Base-by-base conservation (phyloP, 2,888 invertebrate genomes). In the Acleris sparsana region DNA sequence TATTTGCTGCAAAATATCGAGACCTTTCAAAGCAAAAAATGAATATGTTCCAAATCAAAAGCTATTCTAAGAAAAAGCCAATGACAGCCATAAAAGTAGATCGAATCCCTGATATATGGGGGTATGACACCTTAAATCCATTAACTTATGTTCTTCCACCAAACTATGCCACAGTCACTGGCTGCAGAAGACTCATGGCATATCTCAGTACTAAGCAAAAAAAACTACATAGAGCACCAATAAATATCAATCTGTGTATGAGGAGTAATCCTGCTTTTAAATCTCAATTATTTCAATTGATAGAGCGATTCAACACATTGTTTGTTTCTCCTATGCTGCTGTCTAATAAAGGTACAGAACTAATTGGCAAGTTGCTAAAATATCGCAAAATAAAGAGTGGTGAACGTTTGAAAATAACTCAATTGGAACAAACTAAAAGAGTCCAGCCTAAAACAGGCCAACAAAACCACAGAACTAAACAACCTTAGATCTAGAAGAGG, bases 271-370 rank as follows among this genome's bases (percentile, higher is more conserved):
- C 22, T 5, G 7, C 76, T 18, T 74, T 88, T 11, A 79, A 77
- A 53, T 72, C 82, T 1, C 79, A 84, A 46, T 61, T 84, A 57
- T 69, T 73, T 39, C 39, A 70, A 7, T 74, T 87, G 39, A 73
- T 84, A 70, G 85, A 86, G 62, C 75, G 89, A 11, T 85, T 87
- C 66, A 80, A 84, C 69, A 58, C 70, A 43, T 71, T 89, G 52
- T 89, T 89, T 62, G 67, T 86, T 43, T 88, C 87, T 87, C 87
- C 89, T 16, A 75, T 88, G 80, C 68, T 88, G 43, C 75, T 89
- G n/a, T 86, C 89, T 0, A 86, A 85, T 72, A 79, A 77, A 67
- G 69, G 67, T 11, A 75, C 78, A 22, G 63, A 63, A 53, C 13
- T 33, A 62, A n/a, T 53, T 18, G 62, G 66, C 11, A 66, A 33